Percentiles rank a stretch among this genome's conserved stretches.
phyloP scores from a whole-genome alignment of 2,888 invertebrate genomes.

The Philhelius pedissequus region DNA sequence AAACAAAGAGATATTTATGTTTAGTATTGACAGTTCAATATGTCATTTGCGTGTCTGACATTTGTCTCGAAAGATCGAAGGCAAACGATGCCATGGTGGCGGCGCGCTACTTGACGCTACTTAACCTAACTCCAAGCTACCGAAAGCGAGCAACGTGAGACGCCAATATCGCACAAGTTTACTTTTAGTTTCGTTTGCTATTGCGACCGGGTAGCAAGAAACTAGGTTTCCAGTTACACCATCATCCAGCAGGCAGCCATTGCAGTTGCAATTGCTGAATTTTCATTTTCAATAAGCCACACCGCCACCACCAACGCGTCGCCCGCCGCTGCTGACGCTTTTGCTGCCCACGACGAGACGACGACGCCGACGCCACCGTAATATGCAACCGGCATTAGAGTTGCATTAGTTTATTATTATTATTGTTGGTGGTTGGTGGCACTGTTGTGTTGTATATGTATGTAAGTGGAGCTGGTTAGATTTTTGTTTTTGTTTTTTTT shows the following conservation, averaged over 20 bases:
- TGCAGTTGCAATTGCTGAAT: slow-evolving; percentile 23
- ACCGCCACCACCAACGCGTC: slow-evolving; percentile 8
- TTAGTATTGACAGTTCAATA: slow-evolving; percentile 33
- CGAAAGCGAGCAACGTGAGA: not conserved
- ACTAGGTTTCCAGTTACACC: slow-evolving; percentile 52
- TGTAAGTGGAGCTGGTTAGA: slow-evolving; percentile 12
- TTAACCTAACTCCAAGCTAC: slow-evolving; percentile 16
- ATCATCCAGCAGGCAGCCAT: not conserved
- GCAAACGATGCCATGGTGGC: not conserved
- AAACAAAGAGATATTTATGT: slow-evolving; percentile 34
- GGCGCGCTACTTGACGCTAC: slow-evolving; percentile 7
- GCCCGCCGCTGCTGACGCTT: no score
- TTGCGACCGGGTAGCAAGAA: slow-evolving; percentile 11
- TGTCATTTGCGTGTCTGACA: slow-evolving; percentile 32
- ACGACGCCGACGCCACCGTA: not conserved
- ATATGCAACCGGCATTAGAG: slow-evolving; percentile 12
- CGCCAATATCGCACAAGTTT: slow-evolving; percentile 13
- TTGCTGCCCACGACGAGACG: not conserved
- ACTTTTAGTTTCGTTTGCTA: slow-evolving; percentile 42
- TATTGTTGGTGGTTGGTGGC: not conserved
- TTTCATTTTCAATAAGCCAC: slow-evolving; percentile 59
- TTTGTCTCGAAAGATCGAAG: slow-evolving; percentile 16
- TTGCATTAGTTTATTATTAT: slow-evolving; percentile 35
- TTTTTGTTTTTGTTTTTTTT: not conserved
- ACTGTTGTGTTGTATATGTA: no score